Evolutionary conservation across 2,888 invertebrate genomes (phyloP), one percentile per base, ranked within the genome.

Genomic region (Drosophila paramelanica): DNA sequence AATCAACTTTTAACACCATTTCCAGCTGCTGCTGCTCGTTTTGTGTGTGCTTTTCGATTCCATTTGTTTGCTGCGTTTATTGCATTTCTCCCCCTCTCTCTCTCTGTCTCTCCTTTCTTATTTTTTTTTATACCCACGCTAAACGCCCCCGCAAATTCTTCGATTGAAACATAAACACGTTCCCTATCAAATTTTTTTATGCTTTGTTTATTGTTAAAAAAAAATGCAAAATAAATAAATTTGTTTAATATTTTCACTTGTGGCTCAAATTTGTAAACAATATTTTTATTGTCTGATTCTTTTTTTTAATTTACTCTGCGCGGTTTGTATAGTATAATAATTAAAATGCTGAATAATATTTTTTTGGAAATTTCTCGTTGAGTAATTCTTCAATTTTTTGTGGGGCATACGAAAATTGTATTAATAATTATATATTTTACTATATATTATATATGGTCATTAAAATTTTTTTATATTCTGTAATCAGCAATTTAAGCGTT

Each of bases 141-240:
- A 49, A 67, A 66, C 62, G 66, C 81, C 79, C 45, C 74, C 85
- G 79, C 85, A 74, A 81, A 84, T 81, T 77, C 68, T 77, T 73
- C 10, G 51, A 59, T 39, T 23, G 13, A 47, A 53, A 55, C 42
- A 45, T 50, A 57, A 45, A 71, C 45, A 53, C 36, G 14, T 14
- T 59, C 41, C 41, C 31, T 13, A 43, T 55, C 45, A 67, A 72
- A 68, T 69, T 73, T 77, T 73, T 77, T 77, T 77, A 69, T 46
- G 58, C 49, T 58, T 59, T 61, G 52, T 57, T 43, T 31, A 8
- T 31, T 8, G 31, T 31, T 36, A 58, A 39, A 10, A 46, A 52
- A 57, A 59, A 20, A 36, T 11, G 3, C 5, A 5, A 36, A 36
- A 36, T 36, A 13, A 36, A 60, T 61, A 59, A 42, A 38, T 41